Percentiles rank a stretch among this genome's conserved stretches.
Conservation (phyloP, 1,140 invertebrate genomes). For the Ladona fulva region DNA sequence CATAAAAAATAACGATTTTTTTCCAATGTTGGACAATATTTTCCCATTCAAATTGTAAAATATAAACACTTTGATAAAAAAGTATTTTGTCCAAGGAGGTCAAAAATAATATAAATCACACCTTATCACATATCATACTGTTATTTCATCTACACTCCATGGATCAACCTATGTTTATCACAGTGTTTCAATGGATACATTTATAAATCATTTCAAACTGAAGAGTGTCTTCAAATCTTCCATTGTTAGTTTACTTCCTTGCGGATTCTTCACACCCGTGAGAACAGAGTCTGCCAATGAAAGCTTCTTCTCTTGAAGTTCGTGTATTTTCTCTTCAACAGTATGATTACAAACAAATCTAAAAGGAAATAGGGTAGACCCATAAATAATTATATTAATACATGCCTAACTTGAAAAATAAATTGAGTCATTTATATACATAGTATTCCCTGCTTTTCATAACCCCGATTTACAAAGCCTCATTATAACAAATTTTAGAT, state of each 20-base stretch:
- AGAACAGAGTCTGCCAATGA: constrained; percentile 67
- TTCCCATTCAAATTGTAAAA: too few relatives aligned
- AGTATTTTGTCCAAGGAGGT: too few relatives aligned
- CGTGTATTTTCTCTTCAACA: constrained; percentile 73
- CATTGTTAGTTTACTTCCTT: constrained; percentile 56
- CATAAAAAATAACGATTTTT: too few relatives aligned
- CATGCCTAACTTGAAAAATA: constrained; percentile 20
- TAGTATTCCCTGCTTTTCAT: too few relatives aligned
- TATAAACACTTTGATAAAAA: too few relatives aligned
- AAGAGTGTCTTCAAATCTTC: constrained; percentile 74
- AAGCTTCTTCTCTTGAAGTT: constrained; percentile 70
- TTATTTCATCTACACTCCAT: too few relatives aligned
- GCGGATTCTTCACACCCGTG: constrained; percentile 47
- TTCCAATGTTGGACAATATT: too few relatives aligned
- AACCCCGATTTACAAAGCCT: too few relatives aligned
- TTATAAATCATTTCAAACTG: constrained; percentile 24
- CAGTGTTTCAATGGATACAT: too few relatives aligned
- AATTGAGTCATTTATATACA: constrained; percentile 15
- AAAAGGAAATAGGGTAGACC: constrained; percentile 25
- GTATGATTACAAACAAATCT: constrained; percentile 75
- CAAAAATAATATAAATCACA: too few relatives aligned
- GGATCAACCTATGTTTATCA: too few relatives aligned
- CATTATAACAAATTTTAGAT: neutral
- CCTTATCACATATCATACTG: too few relatives aligned
- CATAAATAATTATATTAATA: neutral